Evolutionary conservation across 30 jellyfish, hydroid and myxozoan species (phyloP).

Genomic region (Aurelia coerulea): DNA sequence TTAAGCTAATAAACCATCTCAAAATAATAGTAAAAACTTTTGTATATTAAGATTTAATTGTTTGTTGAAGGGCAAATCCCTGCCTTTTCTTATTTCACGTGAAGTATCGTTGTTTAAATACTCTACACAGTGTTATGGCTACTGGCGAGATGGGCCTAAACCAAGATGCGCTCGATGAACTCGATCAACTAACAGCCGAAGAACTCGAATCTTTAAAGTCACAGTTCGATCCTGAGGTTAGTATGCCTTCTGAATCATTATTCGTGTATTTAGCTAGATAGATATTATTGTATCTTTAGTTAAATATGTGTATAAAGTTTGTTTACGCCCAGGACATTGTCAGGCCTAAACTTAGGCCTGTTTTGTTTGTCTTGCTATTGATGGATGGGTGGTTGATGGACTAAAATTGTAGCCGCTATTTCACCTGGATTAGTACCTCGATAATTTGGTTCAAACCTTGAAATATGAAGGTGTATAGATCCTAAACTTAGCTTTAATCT

Average conservation of each 20-base stretch:
- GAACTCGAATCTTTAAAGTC: slow-evolving; percentile 68
- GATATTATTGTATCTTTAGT: not conserved
- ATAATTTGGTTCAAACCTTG: too few relatives aligned
- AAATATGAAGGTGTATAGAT: too few relatives aligned
- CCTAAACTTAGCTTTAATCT: too few relatives aligned
- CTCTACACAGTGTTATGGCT: slow-evolving; percentile 32
- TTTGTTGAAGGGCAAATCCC: slow-evolving; percentile 40
- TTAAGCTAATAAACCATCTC: slow-evolving; percentile 17
- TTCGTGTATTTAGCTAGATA: not conserved
- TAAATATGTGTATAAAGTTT: not conserved
- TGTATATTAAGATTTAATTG: slow-evolving; percentile 26
- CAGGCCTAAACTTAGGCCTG: too few relatives aligned
- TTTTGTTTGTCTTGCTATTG: too few relatives aligned
- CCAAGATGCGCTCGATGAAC: slow-evolving; percentile 44
- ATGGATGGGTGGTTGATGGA: not conserved
- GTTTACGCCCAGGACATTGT: not conserved
- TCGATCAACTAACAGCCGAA: slow-evolving; percentile 73
- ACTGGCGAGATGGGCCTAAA: slow-evolving; percentile 46
- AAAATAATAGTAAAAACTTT: slow-evolving; percentile 19
- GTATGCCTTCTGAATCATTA: not conserved
- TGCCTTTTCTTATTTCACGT: slow-evolving; percentile 18
- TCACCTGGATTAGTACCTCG: too few relatives aligned
- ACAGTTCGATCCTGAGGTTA: slow-evolving; percentile 79
- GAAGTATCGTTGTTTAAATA: not conserved
- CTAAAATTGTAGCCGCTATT: not conserved